Evolutionary conservation across 2,113 vertebrate species (phyloP).

Genomic region (Misgurnus anguillicaudatus): DNA sequence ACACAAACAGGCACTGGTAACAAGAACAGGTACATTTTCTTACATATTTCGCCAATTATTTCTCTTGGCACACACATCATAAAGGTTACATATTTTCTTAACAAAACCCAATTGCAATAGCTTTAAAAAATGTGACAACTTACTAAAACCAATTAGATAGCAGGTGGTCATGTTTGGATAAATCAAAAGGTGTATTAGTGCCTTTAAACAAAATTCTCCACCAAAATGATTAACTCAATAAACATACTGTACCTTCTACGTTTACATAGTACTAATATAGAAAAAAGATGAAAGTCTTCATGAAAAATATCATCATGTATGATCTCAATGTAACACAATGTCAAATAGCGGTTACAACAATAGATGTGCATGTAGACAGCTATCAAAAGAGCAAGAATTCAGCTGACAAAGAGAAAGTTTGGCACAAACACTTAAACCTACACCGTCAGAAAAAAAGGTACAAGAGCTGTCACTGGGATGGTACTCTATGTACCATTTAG

Average conservation of each 20-base stretch:
- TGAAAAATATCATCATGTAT: slow-evolving; percentile 7
- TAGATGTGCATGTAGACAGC: not conserved
- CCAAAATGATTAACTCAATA: not conserved
- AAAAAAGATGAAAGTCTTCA: slow-evolving; percentile 16
- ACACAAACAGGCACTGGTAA: not conserved
- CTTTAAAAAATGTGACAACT: not conserved
- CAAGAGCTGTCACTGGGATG: too few species aligned
- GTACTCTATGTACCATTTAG: too few species aligned
- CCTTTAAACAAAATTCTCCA: slow-evolving; percentile 7
- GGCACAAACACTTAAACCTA: slow-evolving; percentile 10
- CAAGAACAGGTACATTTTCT: not conserved
- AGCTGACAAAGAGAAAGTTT: slow-evolving; percentile 13
- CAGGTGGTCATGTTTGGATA: not conserved
- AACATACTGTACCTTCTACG: not conserved
- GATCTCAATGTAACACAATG: slow-evolving; percentile 9
- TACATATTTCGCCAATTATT: slow-evolving; percentile 43
- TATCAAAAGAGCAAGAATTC: slow-evolving; percentile 5
- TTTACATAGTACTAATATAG: slow-evolving; percentile 15
- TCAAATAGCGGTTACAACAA: not conserved
- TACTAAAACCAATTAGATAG: not conserved
- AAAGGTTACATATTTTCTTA: slow-evolving; percentile 61
- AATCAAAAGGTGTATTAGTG: not conserved
- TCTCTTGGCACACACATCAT: slow-evolving; percentile 60
- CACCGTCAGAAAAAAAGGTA: too few species aligned
- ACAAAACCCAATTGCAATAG: slow-evolving; percentile 38